Evolutionary conservation across 2,797 vertebrate species (phyloP), one percentile per base, ranked within the genome.

Genomic region (Sebastes itinus): DNA sequence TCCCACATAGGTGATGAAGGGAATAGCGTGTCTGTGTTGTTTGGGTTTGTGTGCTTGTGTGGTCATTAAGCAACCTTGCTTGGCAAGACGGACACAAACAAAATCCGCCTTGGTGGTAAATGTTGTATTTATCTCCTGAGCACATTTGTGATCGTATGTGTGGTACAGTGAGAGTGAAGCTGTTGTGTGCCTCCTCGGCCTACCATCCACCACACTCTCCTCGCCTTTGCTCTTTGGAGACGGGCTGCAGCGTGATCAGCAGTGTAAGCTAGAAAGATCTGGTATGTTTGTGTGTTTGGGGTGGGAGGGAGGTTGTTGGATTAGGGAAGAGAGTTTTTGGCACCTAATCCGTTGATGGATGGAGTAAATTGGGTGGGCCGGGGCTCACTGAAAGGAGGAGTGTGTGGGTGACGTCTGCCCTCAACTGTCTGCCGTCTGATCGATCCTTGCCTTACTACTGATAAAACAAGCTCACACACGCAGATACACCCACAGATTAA

Each of bases 331-430:
- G 82, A 80, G 82, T 87, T 88, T 85, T 91, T 94, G 89, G 89
- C 88, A 88, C 77, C 91, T 90, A 88, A 90, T 89, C 87, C 86
- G 75, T 75, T 94, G 93, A 95, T 94, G 91, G 88, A 95, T 94
- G 84, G 72, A 54, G 83, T 87, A 65, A 86, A 89, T 92, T 91
- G 90, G 90, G 93, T 93, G 92, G 93, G 87, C 92, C 80, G 54
- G 71, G 61, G 67, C 77, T 92, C 71, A 88, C 71, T 68, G 86
- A 88, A 80, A 86, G 88, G 62, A 90, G 90, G 87, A 87, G 87
- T 87, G 87, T 64, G 77, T 81, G 83, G 80, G 76, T 86, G 86
- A 89, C 67, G 81, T 88, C 81, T 88, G 86, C 82, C 75, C 80
- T 84, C 70, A 85, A 65, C 82, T 87, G 91, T 86, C 89, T 85